These are phyloP conservation scores for human (Homo sapiens) DNA, from an alignment of 2,113 vertebrate genomes.

Conservation along the genomic window DNA sequence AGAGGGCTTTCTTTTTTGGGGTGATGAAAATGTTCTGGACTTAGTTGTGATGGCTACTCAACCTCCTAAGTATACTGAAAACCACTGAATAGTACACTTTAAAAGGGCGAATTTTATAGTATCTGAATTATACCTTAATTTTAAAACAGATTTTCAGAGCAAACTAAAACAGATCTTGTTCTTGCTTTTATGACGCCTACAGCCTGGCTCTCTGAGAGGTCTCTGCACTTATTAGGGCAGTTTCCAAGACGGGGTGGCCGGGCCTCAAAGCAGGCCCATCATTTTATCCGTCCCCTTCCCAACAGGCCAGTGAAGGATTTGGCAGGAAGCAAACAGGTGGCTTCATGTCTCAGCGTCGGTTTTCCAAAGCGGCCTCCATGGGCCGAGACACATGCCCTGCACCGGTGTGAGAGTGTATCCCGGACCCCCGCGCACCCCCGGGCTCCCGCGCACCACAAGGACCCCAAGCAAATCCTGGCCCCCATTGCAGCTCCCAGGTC, in stretches of 20 bases:
- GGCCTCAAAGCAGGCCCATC: neutral
- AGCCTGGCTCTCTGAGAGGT: neutral
- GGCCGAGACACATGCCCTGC: too few relatives aligned
- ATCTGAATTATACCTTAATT: neutral
- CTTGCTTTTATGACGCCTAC: neutral
- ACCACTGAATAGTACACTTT: neutral
- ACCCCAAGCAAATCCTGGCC: neutral
- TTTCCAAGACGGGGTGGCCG: neutral
- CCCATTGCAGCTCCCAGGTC: fast-evolving
- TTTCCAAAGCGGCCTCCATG: neutral
- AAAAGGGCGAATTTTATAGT: neutral
- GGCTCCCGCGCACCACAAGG: neutral
- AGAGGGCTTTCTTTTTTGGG: neutral
- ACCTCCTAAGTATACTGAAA: neutral
- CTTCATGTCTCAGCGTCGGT: too few relatives aligned
- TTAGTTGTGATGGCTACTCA: neutral
- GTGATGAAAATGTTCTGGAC: neutral
- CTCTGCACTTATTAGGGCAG: too few relatives aligned
- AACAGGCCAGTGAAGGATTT: neutral
- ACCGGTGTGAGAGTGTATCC: fast-evolving
- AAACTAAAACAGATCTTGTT: neutral
- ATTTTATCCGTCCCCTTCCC: neutral
- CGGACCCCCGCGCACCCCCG: fast-evolving
- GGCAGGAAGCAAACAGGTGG: neutral
- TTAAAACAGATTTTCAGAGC: neutral